phyloP scores from a whole-genome alignment of 2,888 invertebrate species.

The Drosophila bunnanda region DNA sequence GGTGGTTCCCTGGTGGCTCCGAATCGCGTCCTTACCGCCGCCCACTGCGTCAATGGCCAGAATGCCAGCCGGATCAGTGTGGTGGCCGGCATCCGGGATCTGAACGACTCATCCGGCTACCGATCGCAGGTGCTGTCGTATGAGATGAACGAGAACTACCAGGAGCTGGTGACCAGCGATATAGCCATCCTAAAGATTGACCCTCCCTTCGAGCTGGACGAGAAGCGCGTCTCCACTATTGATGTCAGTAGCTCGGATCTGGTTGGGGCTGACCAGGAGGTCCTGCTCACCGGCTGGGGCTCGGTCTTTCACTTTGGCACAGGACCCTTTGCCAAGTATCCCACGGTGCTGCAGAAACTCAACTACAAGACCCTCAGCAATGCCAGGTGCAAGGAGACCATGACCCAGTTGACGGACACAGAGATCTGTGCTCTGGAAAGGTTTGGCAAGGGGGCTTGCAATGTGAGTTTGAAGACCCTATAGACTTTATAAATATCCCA shows the following conservation, averaged over 20 bases:
- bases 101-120: conserved; percentile 65
- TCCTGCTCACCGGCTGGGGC: conserved; percentile 83
- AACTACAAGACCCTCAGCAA: conserved; percentile 81
- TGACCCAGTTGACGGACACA: conserved; percentile 81
- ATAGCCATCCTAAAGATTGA: conserved; percentile 82
- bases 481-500: not conserved
- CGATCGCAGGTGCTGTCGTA: conserved; percentile 78
- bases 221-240: conserved; percentile 84
- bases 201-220: conserved; percentile 77
- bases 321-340: conserved; percentile 80
- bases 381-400: conserved; percentile 73
- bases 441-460: conserved; percentile 83
- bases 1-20: conserved; percentile 83
- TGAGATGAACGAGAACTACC: conserved; percentile 82
- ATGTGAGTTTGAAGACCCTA: conserved; percentile 69
- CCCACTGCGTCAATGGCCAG: conserved; percentile 83
- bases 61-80: conserved; percentile 76
- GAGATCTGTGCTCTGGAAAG: conserved; percentile 83
- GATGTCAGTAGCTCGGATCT: conserved; percentile 75
- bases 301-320: conserved; percentile 81
- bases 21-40: conserved; percentile 83
- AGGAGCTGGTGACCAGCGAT: conserved; percentile 82
- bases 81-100: conserved; percentile 76
- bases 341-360: conserved; percentile 79
- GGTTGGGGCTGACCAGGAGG: conserved; percentile 75